A percentile compares a stretch with the other conserved stretches of the same genome.
phyloP scores from a whole-genome alignment of 2,113 vertebrate genomes.

The Fregetta grallaria region DNA sequence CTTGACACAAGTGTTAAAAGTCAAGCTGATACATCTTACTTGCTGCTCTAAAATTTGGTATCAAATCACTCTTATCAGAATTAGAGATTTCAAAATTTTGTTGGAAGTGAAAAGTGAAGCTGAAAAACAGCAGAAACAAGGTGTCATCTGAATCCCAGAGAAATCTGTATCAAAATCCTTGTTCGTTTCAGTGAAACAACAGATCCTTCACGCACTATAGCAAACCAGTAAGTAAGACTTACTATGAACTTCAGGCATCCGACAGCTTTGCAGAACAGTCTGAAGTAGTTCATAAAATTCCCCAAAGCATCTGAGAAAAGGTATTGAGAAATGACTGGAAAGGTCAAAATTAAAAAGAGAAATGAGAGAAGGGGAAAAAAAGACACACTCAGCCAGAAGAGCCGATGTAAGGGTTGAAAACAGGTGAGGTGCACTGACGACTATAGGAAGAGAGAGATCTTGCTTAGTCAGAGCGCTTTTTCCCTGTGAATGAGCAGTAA shows the following conservation, averaged over 20 bases:
- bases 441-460: neutral
- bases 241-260: neutral
- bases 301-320: neutral
- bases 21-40: neutral
- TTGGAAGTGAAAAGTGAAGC: neutral
- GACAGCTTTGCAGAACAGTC: neutral
- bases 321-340: neutral
- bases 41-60: neutral
- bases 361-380: neutral
- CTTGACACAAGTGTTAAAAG: neutral
- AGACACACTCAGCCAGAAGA: neutral
- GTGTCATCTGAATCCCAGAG: neutral
- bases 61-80: neutral
- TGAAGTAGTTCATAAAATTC: neutral
- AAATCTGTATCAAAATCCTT: neutral
- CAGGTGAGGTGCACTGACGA: neutral
- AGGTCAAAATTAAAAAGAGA: neutral
- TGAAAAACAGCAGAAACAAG: neutral
- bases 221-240: neutral
- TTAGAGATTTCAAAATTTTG: neutral
- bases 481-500: neutral
- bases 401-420: neutral
- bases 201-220: neutral
- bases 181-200: neutral
- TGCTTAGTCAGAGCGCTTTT: neutral